A percentile compares a stretch with the other conserved stretches of the same genome.
These are phyloP conservation scores for Sebastes diaconus DNA, from an alignment of 2,797 vertebrate species.

Conservation along the genomic window DNA sequence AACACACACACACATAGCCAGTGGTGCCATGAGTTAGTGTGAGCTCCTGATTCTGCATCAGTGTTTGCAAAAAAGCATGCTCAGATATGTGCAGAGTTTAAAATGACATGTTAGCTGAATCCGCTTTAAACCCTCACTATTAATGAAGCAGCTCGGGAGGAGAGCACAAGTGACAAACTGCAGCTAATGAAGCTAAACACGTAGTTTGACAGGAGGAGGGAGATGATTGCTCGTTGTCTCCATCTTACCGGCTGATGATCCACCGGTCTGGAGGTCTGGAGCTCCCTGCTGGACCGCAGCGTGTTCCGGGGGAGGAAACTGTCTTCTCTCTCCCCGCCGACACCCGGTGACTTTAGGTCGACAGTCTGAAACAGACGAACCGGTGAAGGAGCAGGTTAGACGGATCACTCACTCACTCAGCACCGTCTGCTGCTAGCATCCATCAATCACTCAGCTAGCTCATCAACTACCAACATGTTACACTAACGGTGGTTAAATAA, in stretches of 20 bases:
- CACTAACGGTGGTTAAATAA: background rate
- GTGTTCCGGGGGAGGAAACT: background rate
- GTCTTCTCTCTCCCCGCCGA: background rate
- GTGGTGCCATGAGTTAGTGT: background rate
- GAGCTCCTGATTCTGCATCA: background rate
- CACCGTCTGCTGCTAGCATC: conserved; percentile 21
- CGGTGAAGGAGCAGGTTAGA: conserved; percentile 14
- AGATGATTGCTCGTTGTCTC: conserved; percentile 2
- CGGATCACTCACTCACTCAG: background rate
- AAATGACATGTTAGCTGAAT: background rate
- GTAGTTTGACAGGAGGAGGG: background rate
- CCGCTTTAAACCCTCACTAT: background rate
- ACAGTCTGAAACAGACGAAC: conserved; percentile 33
- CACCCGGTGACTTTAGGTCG: conserved; percentile 11
- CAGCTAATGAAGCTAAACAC: background rate
- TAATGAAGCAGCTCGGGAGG: no score
- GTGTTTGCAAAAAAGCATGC: background rate
- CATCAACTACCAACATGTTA: background rate
- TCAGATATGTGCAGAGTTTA: background rate
- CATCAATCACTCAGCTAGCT: conserved; percentile 17
- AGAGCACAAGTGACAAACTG: background rate
- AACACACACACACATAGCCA: background rate
- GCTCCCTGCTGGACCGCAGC: conserved; percentile 23
- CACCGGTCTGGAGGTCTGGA: conserved; percentile 22
- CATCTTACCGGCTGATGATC: conserved; percentile 52